Evolutionary conservation across 2,888 invertebrate species (phyloP), one percentile per base, ranked within the genome.

Genomic region (Torymus aiolomorphi): DNA sequence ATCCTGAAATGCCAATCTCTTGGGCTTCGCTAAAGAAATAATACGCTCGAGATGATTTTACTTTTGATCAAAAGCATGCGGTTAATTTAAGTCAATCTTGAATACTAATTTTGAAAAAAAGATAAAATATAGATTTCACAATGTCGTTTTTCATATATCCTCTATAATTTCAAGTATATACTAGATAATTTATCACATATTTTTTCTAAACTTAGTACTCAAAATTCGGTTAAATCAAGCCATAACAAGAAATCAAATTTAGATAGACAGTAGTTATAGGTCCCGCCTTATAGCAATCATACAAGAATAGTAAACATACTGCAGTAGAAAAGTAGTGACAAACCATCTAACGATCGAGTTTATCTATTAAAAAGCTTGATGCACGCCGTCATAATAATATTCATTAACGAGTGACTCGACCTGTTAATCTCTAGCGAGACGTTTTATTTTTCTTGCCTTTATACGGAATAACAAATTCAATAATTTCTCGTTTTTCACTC

Each of bases 381-480:
- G 5, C 49, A 61, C 31, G 54, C 54, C 14, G 20, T 63, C 31
- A 12, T 20, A 72, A 75, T 59, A 75, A 70, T 63, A 65, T 62
- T 52, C 42, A 77, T 74, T 70, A 51, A 74, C 77, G 77, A 66
- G 80, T 80, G 80, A 80, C 77, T 80, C 80, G 80, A 80, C 80
- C 74, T 76, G 61, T 80, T 62, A 67, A 76, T 72, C 62, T 74
- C 77, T 74, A 76, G 73, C 77, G 62, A 69, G 67, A 54, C 59
- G 16, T 65, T 61, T 54, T 76, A n/a, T 24, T 56, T 57, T 65
- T 20, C 18, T 49, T 71, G 51, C 56, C 73, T 62, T 42, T 62
- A 62, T 69, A 77, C 51, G 20, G 56, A 71, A 66, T 78, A 81
- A 78, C 81, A 78, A 80, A 78, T 20, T 71, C 18, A 42, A 69